Percentiles rank a stretch among this genome's conserved stretches.
Evolutionary conservation across 2,888 invertebrate species (phyloP).

Genomic region (Calameuta filiformis): DNA sequence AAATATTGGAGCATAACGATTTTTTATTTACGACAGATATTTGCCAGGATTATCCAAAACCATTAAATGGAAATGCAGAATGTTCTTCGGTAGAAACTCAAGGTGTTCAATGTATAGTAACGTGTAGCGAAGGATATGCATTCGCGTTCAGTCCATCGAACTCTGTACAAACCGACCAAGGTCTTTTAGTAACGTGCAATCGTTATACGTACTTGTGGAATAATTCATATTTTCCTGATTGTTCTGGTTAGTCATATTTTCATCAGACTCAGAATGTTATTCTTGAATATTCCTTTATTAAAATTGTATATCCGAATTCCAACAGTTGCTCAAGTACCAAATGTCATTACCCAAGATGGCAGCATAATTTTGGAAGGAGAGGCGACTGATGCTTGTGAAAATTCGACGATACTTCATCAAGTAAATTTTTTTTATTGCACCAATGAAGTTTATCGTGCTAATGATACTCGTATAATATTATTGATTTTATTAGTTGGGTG

Average conservation of each 20-base stretch:
- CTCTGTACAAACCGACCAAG: slow-evolving; percentile 40
- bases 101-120: slow-evolving; percentile 69
- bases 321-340: slow-evolving; percentile 67
- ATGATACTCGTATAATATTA: not conserved
- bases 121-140: slow-evolving; percentile 73
- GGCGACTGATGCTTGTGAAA: slow-evolving; percentile 62
- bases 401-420: slow-evolving; percentile 61
- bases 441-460: slow-evolving; percentile 14
- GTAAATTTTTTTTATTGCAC: slow-evolving; percentile 38
- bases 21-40: slow-evolving; percentile 39
- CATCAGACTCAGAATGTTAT: not conserved
- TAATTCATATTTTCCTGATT: slow-evolving; percentile 67
- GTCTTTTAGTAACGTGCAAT: slow-evolving; percentile 50
- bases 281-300: slow-evolving; percentile 1
- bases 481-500: slow-evolving; percentile 45
- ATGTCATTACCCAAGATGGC: slow-evolving; percentile 67
- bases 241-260: slow-evolving; percentile 64
- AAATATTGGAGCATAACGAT: not conserved
- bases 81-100: slow-evolving; percentile 64
- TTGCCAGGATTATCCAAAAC: slow-evolving; percentile 66
- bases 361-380: slow-evolving; percentile 64
- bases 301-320: slow-evolving; percentile 12
- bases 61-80: slow-evolving; percentile 66
- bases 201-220: slow-evolving; percentile 37
- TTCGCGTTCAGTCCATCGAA: slow-evolving; percentile 66